A percentile compares a stretch with the other conserved stretches of the same genome.
These are phyloP conservation scores for Rhagoletis zephyria DNA, from an alignment of 1,140 invertebrate genomes.

Conservation along the genomic window DNA sequence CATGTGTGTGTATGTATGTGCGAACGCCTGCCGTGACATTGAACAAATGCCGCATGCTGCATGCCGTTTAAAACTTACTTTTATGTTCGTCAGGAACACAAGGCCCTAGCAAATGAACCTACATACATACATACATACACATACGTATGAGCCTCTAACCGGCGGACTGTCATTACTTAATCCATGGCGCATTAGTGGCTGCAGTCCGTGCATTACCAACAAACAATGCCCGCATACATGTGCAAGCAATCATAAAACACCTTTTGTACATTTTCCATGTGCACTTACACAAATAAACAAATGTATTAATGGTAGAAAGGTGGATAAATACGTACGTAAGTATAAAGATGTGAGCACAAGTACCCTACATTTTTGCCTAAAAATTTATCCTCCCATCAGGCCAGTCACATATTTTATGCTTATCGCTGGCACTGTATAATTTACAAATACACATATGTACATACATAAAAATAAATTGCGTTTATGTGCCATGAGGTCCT, in stretches of 20 bases:
- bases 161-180: conserved; percentile 15
- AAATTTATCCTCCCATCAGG: not conserved
- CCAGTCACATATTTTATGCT: conserved; percentile 17
- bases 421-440: conserved; percentile 4
- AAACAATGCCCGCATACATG: not conserved
- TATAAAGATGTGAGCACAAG: not conserved
- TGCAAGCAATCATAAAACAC: not conserved
- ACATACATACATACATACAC: no score
- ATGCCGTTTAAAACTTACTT: not conserved
- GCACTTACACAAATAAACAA: no score
- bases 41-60: conserved; percentile 25
- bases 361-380: conserved; percentile 18
- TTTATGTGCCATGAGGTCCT: conserved; percentile 26
- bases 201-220: not conserved
- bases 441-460: not conserved
- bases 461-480: conserved; percentile 40
- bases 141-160: not conserved
- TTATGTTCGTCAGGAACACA: not conserved
- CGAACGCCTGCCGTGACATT: conserved; percentile 34
- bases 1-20: conserved; percentile 1
- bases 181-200: not conserved
- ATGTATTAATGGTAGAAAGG: no score
- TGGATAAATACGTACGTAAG: no score
- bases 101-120: no score
- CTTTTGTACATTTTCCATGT: not conserved